phyloP scores from a whole-genome alignment of 2,888 invertebrate genomes.

The Crocallis elinguaria region DNA sequence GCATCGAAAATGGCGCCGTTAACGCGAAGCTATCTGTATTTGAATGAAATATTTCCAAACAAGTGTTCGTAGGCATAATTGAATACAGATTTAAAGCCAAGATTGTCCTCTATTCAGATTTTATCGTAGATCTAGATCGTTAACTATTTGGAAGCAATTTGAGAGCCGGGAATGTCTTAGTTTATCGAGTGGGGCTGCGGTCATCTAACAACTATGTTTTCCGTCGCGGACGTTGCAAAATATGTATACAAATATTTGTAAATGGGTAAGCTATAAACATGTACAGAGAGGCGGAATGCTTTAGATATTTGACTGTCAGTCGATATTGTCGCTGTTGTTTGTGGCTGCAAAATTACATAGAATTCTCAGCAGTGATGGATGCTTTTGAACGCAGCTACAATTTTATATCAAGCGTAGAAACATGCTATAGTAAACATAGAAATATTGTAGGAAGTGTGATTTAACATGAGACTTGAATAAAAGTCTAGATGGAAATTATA shows the following conservation, averaged over 20 bases:
- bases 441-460: too few species aligned
- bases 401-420: neutral
- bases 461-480: too few species aligned
- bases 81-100: slow-evolving; percentile 54
- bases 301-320: slow-evolving; percentile 49
- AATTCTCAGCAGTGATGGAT: slow-evolving; percentile 2
- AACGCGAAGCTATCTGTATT: slow-evolving; percentile 37
- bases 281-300: slow-evolving; percentile 48
- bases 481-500: too few species aligned
- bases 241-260: slow-evolving; percentile 67
- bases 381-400: neutral
- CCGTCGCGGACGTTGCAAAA: slow-evolving; percentile 57
- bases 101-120: slow-evolving; percentile 59
- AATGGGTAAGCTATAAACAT: slow-evolving; percentile 60
- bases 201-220: slow-evolving; percentile 51
- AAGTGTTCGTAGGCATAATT: slow-evolving; percentile 60
- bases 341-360: slow-evolving; percentile 5
- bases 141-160: slow-evolving; percentile 68
- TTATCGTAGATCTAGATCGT: slow-evolving; percentile 60
- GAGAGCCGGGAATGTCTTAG: slow-evolving; percentile 57
- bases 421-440: neutral
- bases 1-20: slow-evolving; percentile 29
- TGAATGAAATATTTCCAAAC: slow-evolving; percentile 61
- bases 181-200: slow-evolving; percentile 52
- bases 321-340: slow-evolving; percentile 14